A percentile compares a stretch with the other conserved stretches of the same genome.
Evolutionary conservation across 2,797 vertebrate genomes (phyloP).

Genomic region (Gymnothorax javanicus): DNA sequence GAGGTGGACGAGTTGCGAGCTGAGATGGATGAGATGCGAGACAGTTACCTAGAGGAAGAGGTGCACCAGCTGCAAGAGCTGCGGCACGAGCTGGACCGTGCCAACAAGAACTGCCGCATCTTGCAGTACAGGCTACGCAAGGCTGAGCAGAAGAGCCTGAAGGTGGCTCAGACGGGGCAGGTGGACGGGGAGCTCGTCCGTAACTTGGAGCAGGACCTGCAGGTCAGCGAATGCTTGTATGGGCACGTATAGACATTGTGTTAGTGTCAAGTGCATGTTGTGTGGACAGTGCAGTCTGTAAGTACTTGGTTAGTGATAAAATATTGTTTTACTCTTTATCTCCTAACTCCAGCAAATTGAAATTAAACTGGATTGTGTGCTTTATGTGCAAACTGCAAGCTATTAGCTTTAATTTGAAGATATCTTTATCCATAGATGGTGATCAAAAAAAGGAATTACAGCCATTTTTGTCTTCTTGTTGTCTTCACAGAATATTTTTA

Average conservation of each 20-base stretch:
- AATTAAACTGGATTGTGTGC: too few species aligned
- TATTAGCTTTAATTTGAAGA: too few species aligned
- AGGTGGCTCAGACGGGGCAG: conserved; percentile 91
- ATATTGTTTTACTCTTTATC: too few species aligned
- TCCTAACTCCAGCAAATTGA: too few species aligned
- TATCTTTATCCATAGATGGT: too few species aligned
- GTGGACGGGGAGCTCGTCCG: conserved; percentile 93
- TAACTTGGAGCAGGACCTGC: conserved; percentile 93
- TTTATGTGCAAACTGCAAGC: too few species aligned
- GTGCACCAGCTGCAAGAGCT: conserved; percentile 97
- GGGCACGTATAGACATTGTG: not conserved
- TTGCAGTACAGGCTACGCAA: conserved; percentile 96
- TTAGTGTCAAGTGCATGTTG: not conserved
- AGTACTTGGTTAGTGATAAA: too few species aligned
- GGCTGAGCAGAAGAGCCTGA: conserved; percentile 91
- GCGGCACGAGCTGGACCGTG: conserved; percentile 93
- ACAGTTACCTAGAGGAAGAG: conserved; percentile 97
- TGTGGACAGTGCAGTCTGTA: not conserved
- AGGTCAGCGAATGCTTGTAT: conserved; percentile 70
- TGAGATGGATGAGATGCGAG: conserved; percentile 98
- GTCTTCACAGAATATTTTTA: too few species aligned
- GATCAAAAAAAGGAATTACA: too few species aligned
- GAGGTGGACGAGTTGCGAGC: conserved; percentile 96
- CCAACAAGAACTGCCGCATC: conserved; percentile 97
- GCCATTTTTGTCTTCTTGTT: too few species aligned